phyloP scores from a whole-genome alignment of 2,888 invertebrate species.

The Diogma glabrata region DNA sequence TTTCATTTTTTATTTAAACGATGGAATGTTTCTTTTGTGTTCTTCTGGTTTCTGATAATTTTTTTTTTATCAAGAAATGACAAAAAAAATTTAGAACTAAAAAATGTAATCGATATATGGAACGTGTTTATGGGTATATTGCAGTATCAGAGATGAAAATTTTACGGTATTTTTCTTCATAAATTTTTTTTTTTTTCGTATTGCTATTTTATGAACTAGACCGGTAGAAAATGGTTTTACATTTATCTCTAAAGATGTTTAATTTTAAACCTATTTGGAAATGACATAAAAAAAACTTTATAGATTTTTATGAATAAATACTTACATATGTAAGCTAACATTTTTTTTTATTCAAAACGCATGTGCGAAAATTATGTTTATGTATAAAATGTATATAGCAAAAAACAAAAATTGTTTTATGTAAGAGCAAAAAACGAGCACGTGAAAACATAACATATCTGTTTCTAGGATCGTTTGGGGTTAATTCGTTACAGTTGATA shows the following conservation, averaged over 20 bases:
- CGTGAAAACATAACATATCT: background rate
- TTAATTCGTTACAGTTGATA: slow-evolving; percentile 8
- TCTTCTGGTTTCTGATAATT: background rate
- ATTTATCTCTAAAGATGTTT: too few species aligned
- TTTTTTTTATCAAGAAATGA: too few species aligned
- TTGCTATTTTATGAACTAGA: too few species aligned
- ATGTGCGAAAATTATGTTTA: slow-evolving; percentile 6
- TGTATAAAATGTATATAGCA: background rate
- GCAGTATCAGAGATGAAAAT: too few species aligned
- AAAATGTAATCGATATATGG: slow-evolving; percentile 6
- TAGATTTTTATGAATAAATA: background rate
- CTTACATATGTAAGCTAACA: background rate
- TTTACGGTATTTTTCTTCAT: too few species aligned
- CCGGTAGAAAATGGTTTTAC: too few species aligned
- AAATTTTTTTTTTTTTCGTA: background rate
- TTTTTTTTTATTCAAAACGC: slow-evolving; percentile 5
- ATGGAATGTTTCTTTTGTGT: too few species aligned
- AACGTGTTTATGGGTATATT: slow-evolving; percentile 6
- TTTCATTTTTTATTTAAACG: too few species aligned
- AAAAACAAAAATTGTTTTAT: too few species aligned
- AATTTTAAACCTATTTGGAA: too few species aligned
- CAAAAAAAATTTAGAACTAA: too few species aligned
- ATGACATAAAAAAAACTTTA: background rate
- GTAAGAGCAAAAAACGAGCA: slow-evolving; percentile 1
- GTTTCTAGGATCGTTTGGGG: slow-evolving; percentile 7